Base-by-base conservation (phyloP, 1,140 invertebrate genomes). In the Hycleus phaleratus region DNA sequence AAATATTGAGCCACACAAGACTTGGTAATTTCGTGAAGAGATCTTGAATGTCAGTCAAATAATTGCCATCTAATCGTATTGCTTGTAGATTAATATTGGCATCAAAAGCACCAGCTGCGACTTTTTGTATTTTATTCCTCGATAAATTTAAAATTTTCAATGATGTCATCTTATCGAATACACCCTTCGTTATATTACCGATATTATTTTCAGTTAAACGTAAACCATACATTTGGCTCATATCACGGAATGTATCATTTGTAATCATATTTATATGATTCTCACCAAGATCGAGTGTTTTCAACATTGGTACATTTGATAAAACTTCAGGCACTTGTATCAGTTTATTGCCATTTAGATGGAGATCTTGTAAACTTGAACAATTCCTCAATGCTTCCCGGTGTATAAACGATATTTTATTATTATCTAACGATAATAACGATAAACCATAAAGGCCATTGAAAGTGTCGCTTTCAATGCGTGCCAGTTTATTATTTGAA, bases 1-100 rank as follows among this genome's bases (percentile, higher is more conserved):
- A 94, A 60, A 95, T 88, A 71, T 95, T 95, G 44, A 96, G 76
- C 89, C 91, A 93, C 32, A 93, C 85, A 60, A 95, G 78, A 76
- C 90, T 91, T 42, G 88, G 87, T 57, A 95, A 78, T 68, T 92
- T 91, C 1, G 84, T 82, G 69, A 96, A 93, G 24, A 95, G 79
- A 5, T 87, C 88, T 43, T 83, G 82, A 45, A 95, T 93, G 67
- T 91, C 88, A 40, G 84, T 85, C 60, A 96, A 76, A 70, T 87
- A 85, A 79, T 96, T 96, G 39, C 88, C 87, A 74, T 95, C 92
- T 38, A 95, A 74, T 18, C 91, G 79, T 57, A 95, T 88, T 2
- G 90, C 90, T 72, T 93, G 87, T 26, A 95, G 77, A 70, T 92
- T 89, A 8, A 82, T 77, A 65, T 93, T 93, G 56, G 82, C 81